These are phyloP conservation scores for Chamaea fasciata DNA, from an alignment of 2,113 vertebrate species.

Conservation along the genomic window DNA sequence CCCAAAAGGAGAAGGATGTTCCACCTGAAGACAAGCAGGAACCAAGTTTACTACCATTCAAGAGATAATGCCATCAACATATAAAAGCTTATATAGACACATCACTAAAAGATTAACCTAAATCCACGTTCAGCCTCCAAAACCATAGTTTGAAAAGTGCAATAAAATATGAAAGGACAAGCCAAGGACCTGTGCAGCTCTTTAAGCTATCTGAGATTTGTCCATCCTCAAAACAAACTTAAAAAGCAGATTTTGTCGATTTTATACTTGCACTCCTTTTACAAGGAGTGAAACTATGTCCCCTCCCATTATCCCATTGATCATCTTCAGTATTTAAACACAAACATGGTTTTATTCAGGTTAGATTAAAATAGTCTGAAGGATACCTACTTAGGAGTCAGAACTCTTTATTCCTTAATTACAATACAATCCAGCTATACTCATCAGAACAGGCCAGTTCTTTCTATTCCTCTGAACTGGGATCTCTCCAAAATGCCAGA, in stretches of 20 bases:
- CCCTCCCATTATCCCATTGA: background rate
- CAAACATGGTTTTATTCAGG: background rate
- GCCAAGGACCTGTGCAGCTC: background rate
- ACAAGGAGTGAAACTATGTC: background rate
- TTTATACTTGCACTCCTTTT: background rate
- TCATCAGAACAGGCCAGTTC: background rate
- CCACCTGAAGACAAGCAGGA: background rate
- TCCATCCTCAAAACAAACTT: background rate
- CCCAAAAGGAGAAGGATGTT: background rate
- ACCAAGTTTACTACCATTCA: background rate
- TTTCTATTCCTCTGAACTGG: background rate
- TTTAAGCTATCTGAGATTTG: background rate
- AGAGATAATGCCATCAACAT: background rate
- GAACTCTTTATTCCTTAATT: background rate
- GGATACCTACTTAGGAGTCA: background rate
- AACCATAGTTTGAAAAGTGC: background rate
- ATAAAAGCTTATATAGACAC: background rate
- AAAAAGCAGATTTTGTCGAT: background rate
- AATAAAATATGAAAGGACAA: background rate
- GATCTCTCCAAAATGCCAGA: background rate
- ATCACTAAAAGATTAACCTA: background rate
- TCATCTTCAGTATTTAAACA: background rate
- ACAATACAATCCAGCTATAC: background rate
- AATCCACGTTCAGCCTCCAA: background rate
- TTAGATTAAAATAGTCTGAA: background rate